These are phyloP conservation scores for Nematopogon swammerdamellus DNA, from an alignment of 2,888 invertebrate genomes.

Conservation along the genomic window DNA sequence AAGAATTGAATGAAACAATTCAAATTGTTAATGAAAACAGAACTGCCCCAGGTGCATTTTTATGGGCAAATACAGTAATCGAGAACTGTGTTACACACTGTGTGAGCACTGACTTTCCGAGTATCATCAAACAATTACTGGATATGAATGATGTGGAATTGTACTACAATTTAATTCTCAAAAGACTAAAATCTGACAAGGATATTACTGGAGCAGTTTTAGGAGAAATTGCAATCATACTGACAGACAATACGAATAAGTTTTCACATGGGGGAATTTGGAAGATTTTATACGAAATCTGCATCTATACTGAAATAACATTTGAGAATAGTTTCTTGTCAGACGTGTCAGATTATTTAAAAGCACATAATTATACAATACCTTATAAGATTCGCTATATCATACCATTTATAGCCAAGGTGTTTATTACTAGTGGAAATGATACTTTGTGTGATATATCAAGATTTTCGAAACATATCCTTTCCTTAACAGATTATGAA, in stretches of 20 bases:
- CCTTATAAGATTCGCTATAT: slow-evolving; percentile 29
- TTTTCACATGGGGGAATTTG: slow-evolving; percentile 23
- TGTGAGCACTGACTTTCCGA: slow-evolving; percentile 21
- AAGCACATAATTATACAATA: slow-evolving; percentile 11
- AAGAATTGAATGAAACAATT: slow-evolving; percentile 15
- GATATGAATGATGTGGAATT: slow-evolving; percentile 23
- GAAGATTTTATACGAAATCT: slow-evolving; percentile 31
- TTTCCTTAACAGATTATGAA: slow-evolving; percentile 26
- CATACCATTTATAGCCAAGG: slow-evolving; percentile 29
- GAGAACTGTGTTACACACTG: slow-evolving; percentile 19
- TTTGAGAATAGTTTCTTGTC: slow-evolving; percentile 14
- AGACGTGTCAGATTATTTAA: slow-evolving; percentile 13
- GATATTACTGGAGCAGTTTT: slow-evolving; percentile 16
- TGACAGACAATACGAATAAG: slow-evolving; percentile 21
- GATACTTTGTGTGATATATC: slow-evolving; percentile 12
- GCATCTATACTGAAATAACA: slow-evolving; percentile 17
- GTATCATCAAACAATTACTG: slow-evolving; percentile 20
- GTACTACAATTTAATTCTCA: slow-evolving; percentile 22
- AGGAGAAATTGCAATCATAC: slow-evolving; percentile 17
- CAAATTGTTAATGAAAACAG: slow-evolving; percentile 17
- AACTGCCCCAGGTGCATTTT: slow-evolving; percentile 23
- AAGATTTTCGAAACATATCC: slow-evolving; percentile 21
- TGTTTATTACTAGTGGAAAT: slow-evolving; percentile 13
- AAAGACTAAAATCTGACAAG: slow-evolving; percentile 19
- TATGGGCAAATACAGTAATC: slow-evolving; percentile 28